phyloP scores from a whole-genome alignment of 2,888 invertebrate genomes.

The Drosophila cracens region DNA sequence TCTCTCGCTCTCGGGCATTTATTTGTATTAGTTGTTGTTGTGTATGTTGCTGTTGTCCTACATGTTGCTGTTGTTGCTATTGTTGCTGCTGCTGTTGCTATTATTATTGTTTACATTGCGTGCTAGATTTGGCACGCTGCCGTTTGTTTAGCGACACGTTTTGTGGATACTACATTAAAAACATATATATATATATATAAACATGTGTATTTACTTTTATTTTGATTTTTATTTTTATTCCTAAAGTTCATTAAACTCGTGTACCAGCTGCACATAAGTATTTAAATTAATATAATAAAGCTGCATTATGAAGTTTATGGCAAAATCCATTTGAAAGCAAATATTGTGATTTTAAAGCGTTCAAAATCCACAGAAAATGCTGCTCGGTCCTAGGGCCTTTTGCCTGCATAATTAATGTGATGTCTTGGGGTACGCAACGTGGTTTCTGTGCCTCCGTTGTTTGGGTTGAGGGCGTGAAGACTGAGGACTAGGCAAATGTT shows the following conservation, averaged over 20 bases:
- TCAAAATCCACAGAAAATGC: not conserved
- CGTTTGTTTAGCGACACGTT: conserved; percentile 67
- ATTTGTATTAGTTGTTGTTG: conserved; percentile 40
- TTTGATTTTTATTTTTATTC: conserved; percentile 14
- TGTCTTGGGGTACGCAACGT: conserved; percentile 32
- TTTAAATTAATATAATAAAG: conserved; percentile 25
- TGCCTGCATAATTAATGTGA: conserved; percentile 68
- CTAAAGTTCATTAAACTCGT: conserved; percentile 66
- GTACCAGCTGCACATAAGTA: not conserved
- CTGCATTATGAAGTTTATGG: not conserved
- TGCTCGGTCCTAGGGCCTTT: conserved; percentile 10
- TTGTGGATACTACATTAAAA: conserved; percentile 60
- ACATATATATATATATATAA: not conserved
- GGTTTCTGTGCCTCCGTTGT: conserved; percentile 13
- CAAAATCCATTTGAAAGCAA: conserved; percentile 1
- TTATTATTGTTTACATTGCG: conserved; percentile 64
- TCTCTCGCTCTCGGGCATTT: conserved; percentile 22
- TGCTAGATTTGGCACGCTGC: conserved; percentile 65
- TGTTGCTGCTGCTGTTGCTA: conserved; percentile 20
- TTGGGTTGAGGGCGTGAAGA: not conserved
- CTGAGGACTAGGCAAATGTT: conserved; percentile 47
- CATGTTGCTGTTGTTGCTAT: conserved; percentile 5
- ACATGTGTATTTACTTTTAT: conserved; percentile 31
- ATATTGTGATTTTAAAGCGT: conserved; percentile 14
- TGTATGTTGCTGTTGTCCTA: not conserved